Conservation (phyloP, 92 coral and sea anemone genomes). For the Zoanthus solanderi region DNA sequence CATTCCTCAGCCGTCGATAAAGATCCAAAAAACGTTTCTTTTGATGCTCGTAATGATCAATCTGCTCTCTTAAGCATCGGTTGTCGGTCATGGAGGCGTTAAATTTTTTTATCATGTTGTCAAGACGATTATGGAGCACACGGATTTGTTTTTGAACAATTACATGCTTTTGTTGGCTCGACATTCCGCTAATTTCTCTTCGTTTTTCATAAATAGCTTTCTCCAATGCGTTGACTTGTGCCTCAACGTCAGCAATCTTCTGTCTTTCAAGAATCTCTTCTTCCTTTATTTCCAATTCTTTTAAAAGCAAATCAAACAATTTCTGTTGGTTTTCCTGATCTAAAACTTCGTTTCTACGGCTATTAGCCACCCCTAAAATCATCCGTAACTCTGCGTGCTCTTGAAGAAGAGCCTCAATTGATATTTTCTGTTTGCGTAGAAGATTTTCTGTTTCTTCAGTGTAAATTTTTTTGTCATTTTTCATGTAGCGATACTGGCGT, state of each 20-base stretch:
- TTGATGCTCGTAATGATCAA: constrained; percentile 80
- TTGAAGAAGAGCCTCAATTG: constrained; percentile 76
- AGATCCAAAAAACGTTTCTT: constrained; percentile 85
- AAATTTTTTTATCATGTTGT: constrained; percentile 86
- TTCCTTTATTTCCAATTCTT: constrained; percentile 67
- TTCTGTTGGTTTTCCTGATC: constrained; percentile 78
- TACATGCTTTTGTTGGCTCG: constrained; percentile 65
- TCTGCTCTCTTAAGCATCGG: constrained; percentile 66
- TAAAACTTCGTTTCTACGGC: constrained; percentile 70
- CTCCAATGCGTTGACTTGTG: constrained; percentile 64
- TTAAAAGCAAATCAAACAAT: constrained; percentile 70
- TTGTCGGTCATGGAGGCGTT: constrained; percentile 82
- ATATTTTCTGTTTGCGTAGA: constrained; percentile 78
- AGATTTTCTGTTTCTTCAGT: constrained; percentile 89
- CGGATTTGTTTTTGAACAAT: constrained; percentile 81
- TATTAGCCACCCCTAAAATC: constrained; percentile 71
- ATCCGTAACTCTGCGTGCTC: constrained; percentile 79
- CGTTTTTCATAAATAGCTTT: constrained; percentile 65
- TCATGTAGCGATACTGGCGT: constrained; percentile 86
- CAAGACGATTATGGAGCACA: constrained; percentile 87
- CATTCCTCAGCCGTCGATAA: constrained; percentile 65
- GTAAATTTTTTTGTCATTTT: constrained; percentile 83
- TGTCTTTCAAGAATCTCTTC: constrained; percentile 67
- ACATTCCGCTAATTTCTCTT: constrained; percentile 71
- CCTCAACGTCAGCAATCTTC: constrained; percentile 58